Evolutionary conservation across 2,113 vertebrate species (phyloP).

Genomic region (Notiomystis cincta): DNA sequence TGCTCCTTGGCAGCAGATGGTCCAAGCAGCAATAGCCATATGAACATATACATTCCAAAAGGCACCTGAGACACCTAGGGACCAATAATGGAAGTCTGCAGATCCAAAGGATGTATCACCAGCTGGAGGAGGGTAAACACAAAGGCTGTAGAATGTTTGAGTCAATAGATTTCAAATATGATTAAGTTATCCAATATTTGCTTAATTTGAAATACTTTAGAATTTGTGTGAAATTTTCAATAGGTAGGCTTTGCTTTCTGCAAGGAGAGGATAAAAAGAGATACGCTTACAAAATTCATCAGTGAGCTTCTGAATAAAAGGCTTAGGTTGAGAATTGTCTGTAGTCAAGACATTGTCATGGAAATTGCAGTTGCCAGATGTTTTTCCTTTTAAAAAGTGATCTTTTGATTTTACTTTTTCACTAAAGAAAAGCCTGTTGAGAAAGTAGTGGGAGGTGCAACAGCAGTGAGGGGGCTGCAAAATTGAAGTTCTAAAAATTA

Average conservation of each 20-base stretch:
- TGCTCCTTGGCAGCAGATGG: background rate
- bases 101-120: background rate
- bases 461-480: background rate
- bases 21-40: background rate
- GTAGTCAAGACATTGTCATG: background rate
- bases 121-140: background rate
- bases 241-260: background rate
- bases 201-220: background rate
- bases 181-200: background rate
- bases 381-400: slow-evolving; percentile 5
- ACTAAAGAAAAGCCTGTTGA: background rate
- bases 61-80: background rate
- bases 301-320: background rate
- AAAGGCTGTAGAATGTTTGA: background rate
- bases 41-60: background rate
- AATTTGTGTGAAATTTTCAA: background rate
- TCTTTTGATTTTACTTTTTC: background rate
- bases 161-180: background rate
- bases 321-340: background rate
- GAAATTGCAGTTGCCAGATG: slow-evolving; percentile 23
- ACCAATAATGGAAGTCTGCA: background rate
- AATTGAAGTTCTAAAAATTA: slow-evolving; percentile 5
- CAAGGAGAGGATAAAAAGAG: background rate
- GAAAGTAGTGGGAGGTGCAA: slow-evolving; percentile 7
- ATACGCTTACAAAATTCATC: background rate